phyloP scores from a whole-genome alignment of 2,888 invertebrate genomes.

The Axea sp. region DNA sequence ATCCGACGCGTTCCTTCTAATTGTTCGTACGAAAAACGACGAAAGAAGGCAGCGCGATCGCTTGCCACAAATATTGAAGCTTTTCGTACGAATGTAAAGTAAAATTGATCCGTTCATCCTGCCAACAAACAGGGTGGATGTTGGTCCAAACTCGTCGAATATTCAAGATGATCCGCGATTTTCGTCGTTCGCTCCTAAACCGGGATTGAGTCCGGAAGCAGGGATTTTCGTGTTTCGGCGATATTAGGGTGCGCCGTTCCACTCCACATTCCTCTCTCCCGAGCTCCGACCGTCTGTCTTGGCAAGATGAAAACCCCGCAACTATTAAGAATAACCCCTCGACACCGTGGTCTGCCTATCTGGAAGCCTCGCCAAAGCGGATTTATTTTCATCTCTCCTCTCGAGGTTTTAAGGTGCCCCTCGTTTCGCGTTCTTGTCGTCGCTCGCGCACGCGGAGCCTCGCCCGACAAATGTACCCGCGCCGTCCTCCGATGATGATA shows the following conservation, averaged over 20 bases:
- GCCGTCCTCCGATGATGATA: slow-evolving; percentile 1
- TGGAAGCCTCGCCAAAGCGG: slow-evolving; percentile 60
- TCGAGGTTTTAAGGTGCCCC: slow-evolving; percentile 26
- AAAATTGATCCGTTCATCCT: background rate
- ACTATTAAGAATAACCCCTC: slow-evolving; percentile 65
- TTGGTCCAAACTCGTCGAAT: slow-evolving; percentile 59
- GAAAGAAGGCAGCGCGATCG: too few relatives aligned
- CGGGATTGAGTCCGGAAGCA: slow-evolving; percentile 67
- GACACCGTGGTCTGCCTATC: slow-evolving; percentile 61
- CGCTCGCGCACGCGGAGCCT: slow-evolving; percentile 10
- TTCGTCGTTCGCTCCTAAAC: slow-evolving; percentile 70
- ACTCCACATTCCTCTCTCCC: slow-evolving; percentile 33
- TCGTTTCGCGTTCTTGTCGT: slow-evolving; percentile 28
- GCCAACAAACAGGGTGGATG: slow-evolving; percentile 9
- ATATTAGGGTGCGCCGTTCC: slow-evolving; percentile 56
- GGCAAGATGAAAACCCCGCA: slow-evolving; percentile 57
- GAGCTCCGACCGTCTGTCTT: slow-evolving; percentile 52
- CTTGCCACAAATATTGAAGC: too few relatives aligned
- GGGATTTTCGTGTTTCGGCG: slow-evolving; percentile 63
- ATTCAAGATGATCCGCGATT: slow-evolving; percentile 71
- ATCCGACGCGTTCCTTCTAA: too few relatives aligned
- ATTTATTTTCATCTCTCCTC: slow-evolving; percentile 61
- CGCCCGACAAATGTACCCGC: slow-evolving; percentile 29
- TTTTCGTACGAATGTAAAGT: background rate
- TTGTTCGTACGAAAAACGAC: too few relatives aligned